Evolutionary conservation across 2,888 invertebrate genomes (phyloP).

Genomic region (Dicyrtoma fusca): DNA sequence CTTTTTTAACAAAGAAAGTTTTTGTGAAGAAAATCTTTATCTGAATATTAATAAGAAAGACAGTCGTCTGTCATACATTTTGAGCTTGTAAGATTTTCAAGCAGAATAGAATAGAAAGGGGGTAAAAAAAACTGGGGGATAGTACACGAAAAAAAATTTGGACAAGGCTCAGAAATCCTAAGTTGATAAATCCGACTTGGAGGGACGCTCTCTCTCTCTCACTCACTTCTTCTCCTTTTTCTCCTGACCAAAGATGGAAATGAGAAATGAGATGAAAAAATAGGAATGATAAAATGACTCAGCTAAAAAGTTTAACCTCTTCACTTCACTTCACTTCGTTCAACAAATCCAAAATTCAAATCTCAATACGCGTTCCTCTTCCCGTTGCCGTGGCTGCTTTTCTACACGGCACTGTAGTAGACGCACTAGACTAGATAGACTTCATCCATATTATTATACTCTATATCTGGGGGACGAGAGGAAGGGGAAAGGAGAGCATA

Average conservation of each 20-base stretch:
- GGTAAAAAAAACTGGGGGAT: neutral
- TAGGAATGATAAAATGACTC: slow-evolving; percentile 38
- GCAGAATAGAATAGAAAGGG: slow-evolving; percentile 24
- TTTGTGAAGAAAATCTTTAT: slow-evolving; percentile 27
- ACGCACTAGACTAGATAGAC: no score
- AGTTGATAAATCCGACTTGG: slow-evolving; percentile 35
- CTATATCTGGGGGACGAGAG: no score
- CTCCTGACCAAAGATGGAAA: slow-evolving; percentile 42
- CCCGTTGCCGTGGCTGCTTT: neutral
- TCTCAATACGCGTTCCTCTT: slow-evolving; percentile 28
- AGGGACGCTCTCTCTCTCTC: slow-evolving; percentile 19
- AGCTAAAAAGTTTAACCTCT: slow-evolving; percentile 37
- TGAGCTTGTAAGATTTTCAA: slow-evolving; percentile 15
- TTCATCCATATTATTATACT: no score
- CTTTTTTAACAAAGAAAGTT: slow-evolving; percentile 30
- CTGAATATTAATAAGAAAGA: slow-evolving; percentile 31
- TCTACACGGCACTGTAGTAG: no score
- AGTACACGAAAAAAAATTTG: slow-evolving; percentile 1
- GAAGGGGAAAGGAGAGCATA: no score
- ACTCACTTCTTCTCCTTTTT: slow-evolving; percentile 13
- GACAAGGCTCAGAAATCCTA: slow-evolving; percentile 31
- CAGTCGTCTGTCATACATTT: slow-evolving; percentile 17
- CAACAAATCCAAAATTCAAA: slow-evolving; percentile 34
- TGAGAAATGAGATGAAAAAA: slow-evolving; percentile 35
- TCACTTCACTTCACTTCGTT: slow-evolving; percentile 34